Evolutionary conservation across 2,888 invertebrate genomes (phyloP).

Genomic region (Itoplectis maculator): DNA sequence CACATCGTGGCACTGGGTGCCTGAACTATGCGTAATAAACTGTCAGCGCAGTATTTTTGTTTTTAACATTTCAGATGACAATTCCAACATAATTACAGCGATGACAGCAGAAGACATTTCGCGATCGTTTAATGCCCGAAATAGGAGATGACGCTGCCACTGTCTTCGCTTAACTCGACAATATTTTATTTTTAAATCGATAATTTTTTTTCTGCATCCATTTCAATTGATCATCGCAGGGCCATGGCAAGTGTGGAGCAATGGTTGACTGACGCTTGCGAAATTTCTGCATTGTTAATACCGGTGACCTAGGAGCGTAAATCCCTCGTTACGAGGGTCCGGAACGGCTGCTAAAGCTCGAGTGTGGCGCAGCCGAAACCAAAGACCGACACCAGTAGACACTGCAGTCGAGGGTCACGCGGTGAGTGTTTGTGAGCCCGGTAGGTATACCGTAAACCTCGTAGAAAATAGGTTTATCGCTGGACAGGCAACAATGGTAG

Average conservation of each 20-base stretch:
- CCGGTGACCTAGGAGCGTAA: conserved; percentile 52
- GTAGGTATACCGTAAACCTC: conserved; percentile 17
- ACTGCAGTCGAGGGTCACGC: conserved; percentile 28
- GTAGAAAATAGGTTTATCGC: conserved; percentile 34
- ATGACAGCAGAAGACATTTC: no score
- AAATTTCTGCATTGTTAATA: conserved; percentile 50
- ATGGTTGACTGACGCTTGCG: conserved; percentile 7
- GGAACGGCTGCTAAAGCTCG: conserved; percentile 28
- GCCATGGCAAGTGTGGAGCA: conserved; percentile 17
- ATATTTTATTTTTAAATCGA: no score
- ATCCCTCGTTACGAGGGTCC: conserved; percentile 55
- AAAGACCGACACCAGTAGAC: conserved; percentile 43
- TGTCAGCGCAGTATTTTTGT: no score
- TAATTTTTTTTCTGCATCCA: no score
- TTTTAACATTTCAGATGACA: no score
- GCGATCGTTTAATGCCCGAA: no score
- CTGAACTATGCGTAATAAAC: no score
- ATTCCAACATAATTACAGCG: no score
- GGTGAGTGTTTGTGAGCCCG: conserved; percentile 33
- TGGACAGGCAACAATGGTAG: conserved; percentile 9
- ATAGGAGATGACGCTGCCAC: no score
- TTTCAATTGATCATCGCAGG: background rate
- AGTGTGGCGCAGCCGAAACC: conserved; percentile 40
- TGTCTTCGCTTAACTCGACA: no score
- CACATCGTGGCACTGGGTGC: no score